Base-by-base conservation (phyloP, 1,140 invertebrate genomes). In the Ptiloglossa arizonensis region DNA sequence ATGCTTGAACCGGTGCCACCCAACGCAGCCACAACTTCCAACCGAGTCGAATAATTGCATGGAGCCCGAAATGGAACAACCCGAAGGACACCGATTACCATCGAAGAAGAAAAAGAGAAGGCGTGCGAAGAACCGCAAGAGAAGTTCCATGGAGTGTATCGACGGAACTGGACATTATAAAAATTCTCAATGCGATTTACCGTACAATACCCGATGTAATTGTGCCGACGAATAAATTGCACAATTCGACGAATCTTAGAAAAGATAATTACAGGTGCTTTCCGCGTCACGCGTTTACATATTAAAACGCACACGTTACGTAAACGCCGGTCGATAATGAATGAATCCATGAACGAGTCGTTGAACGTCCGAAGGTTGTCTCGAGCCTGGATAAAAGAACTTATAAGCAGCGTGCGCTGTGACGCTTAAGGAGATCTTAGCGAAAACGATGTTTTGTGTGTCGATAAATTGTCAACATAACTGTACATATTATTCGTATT, bases 201-300 rank as follows among this genome's bases (percentile, higher is more conserved):
- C 38, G 50, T 74, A 56, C 63, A 74, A 74, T 74, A 35, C 13
- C 62, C 71, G 60, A 8, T 9, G 19, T n/a, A 74, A 67, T 57
- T 67, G 56, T 35, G n/a, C 8, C 19, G 15, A 15, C 15, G 52
- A 1, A 11, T 52, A 41, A 67, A 56, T 68, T 68, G 38, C 38
- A 35, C 50, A 27, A 63, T 35, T 29, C 29, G 15, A 27, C 29
- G 32, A 19, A 15, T 38, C 38, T 67, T 8, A 9, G 9, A 44
- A 56, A 9, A 54, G 15, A 68, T 64, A 64, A 75, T 57, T 38
- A 5, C 29, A 48, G 41, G 17, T 46, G 17, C 32, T 57, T 46
- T 29, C 19, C 19, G 35, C 29, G 15, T 8, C 2, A 2, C 6
- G 27, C 15, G 29, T 71, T 71, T 5, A 17, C 41, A 19, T 19